Evolutionary conservation across 2,888 invertebrate species (phyloP), one percentile per base, ranked within the genome.

Genomic region (Polyommatus icarus): DNA sequence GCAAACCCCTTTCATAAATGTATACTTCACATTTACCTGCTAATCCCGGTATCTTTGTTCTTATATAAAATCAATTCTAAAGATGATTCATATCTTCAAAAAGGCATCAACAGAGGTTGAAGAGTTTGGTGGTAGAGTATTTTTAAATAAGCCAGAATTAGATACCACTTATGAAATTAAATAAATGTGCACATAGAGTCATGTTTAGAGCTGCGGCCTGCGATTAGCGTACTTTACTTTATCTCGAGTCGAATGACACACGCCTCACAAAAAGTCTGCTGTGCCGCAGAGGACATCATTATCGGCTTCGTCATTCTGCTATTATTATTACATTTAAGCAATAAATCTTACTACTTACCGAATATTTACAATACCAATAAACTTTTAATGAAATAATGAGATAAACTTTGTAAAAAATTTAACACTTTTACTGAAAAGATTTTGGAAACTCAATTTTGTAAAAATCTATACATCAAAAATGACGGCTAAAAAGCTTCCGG

Each of bases 391-490:
- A 75, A 54, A 7, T 29, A 54, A 29, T 54, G 24, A 24, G 29
- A 12, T 6, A 18, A 77, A 32, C 20, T 73, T 57, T 32, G 3
- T 24, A 72, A 8, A 72, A 36, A 77, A 18, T 18, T 12, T 50
- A 72, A 15, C 20, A 73, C 72, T 57, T 59, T 40, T 72, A 32
- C 20, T 24, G 8, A 67, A 80, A 77, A 80, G 77, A 67, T 80
- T 71, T 8, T 18, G 40, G 40, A 73, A 73, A 57, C 75, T 76
- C 40, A 77, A 72, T 78, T 85, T 88, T 85, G 82, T 87, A 88
- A 87, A 89, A 87, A 81, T 85, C 85, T 88, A 85, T 85, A 87
- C 86, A 90, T 88, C 88, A 90, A 91, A 91, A 89, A 90, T 81
- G 82, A 91, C 88, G 88, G 87, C 85, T 84, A 82, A 86, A 83